Percentiles rank a stretch among this genome's conserved stretches.
phyloP scores from a whole-genome alignment of 2,888 invertebrate genomes.

The Trichogramma evanescens region DNA sequence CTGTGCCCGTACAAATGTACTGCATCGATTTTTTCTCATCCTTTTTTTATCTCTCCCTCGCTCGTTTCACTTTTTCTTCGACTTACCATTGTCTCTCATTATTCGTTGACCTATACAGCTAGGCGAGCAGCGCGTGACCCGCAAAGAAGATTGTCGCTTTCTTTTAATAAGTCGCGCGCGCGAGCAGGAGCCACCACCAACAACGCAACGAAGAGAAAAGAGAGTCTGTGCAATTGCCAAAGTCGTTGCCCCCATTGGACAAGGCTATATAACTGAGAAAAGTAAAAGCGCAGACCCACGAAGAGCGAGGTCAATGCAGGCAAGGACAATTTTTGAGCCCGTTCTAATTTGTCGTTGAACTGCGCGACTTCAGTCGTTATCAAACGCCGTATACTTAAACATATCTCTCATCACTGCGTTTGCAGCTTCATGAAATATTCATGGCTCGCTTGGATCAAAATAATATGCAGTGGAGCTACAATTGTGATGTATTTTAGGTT shows the following conservation, averaged over 20 bases:
- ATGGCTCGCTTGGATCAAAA: too few species aligned
- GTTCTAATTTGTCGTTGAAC: conserved; percentile 46
- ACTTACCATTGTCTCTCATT: conserved; percentile 6
- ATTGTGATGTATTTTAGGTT: too few species aligned
- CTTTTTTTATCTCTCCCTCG: conserved; percentile 23
- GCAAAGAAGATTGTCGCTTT: conserved; percentile 35
- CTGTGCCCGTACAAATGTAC: too few species aligned
- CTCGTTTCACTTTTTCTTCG: conserved; percentile 1
- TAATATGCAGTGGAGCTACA: too few species aligned
- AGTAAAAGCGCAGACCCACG: conserved; percentile 12
- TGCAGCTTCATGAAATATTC: too few species aligned
- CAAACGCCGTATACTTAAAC: conserved; percentile 1
- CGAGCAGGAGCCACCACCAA: not conserved
- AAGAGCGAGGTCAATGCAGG: conserved; percentile 29
- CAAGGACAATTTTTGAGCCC: conserved; percentile 41
- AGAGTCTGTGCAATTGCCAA: conserved; percentile 20
- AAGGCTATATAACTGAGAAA: conserved; percentile 15
- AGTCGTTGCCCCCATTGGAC: conserved; percentile 16
- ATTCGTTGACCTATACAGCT: conserved; percentile 36
- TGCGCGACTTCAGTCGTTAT: conserved; percentile 39
- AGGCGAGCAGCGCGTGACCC: conserved; percentile 37
- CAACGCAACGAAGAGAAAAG: conserved; percentile 18
- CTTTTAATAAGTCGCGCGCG: conserved; percentile 42
- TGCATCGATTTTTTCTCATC: not conserved
- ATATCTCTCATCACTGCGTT: too few species aligned